Conservation (phyloP, 2,888 invertebrate species). For the Eueremaeus valkanovi region DNA sequence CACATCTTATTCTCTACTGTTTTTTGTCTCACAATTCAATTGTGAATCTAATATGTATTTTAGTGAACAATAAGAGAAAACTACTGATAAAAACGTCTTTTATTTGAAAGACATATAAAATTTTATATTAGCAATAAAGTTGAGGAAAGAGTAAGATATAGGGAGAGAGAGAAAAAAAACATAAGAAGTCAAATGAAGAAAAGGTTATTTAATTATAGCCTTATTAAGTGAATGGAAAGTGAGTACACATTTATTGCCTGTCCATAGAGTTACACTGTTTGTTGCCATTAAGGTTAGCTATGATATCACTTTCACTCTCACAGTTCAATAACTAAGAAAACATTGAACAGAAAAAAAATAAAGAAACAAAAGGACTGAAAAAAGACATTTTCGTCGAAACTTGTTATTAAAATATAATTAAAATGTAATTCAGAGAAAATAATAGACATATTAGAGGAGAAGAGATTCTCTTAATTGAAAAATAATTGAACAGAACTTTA, state of each 20-base stretch:
- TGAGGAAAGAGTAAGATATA: not conserved
- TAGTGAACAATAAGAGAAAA: not conserved
- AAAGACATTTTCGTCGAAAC: not conserved
- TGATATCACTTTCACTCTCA: too few species aligned
- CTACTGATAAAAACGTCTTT: constrained; percentile 16
- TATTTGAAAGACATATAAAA: not conserved
- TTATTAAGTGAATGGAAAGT: constrained; percentile 2
- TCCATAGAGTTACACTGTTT: too few species aligned
- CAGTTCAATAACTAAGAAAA: not conserved
- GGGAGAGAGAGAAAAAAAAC: too few species aligned
- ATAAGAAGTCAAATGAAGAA: too few species aligned
- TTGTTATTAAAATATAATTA: constrained; percentile 10
- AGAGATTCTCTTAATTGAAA: not conserved
- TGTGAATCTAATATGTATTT: constrained; percentile 5
- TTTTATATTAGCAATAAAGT: constrained; percentile 22
- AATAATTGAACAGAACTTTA: not conserved
- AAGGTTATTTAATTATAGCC: constrained; percentile 10
- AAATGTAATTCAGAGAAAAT: constrained; percentile 6
- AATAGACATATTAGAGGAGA: not conserved
- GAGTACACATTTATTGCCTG: not conserved
- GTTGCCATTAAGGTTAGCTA: not conserved
- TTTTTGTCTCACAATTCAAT: not conserved
- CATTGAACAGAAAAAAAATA: not conserved
- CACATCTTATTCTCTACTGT: not conserved
- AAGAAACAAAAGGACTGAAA: not conserved